Base-by-base conservation (phyloP, 2,888 invertebrate species). In the Thymelicus sylvestris region DNA sequence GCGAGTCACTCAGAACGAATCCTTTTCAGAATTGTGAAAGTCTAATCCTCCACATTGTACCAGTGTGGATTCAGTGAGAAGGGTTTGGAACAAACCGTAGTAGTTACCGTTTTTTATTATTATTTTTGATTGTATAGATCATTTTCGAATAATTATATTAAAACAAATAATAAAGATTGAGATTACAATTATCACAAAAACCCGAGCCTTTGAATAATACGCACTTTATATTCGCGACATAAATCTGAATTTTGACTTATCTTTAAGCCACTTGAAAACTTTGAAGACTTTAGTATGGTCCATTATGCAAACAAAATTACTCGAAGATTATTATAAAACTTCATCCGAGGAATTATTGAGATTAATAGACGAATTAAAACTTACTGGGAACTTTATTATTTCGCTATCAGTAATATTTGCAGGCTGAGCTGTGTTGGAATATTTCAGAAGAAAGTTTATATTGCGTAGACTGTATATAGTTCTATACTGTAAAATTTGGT, bases 261-360 rank as follows among this genome's bases (percentile, higher is more conserved):
- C 68, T 69, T 64, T 63, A 68, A 39, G 57, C 63, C n/a, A 47
- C 47, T 68, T 63, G 62, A 68, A 44, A 63, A 66, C 63, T 62
- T 68, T 52, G 55, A 57, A 48, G 15, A 63, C 68, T 63, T 68
- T 57, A 52, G 13, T 57, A 57, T 47, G 63, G 62, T 63, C 63
- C 63, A 57, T 68, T 68, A 68, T 64, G 69, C 64, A 64, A 69
- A 69, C 47, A 69, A 64, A 57, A 69, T 64, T 64, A 69, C 19
- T 50, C 50, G 41, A 69, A 48, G 10, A 38, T 38, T 69, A 57
- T 48, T 39, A 69, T 69, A 69, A 69, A 69, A 69, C 57, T 69
- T 64, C 41, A 57, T 64, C 57, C 15, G 48, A 66, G 48, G 64
- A 39, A 64, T 64, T 59, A 57, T 64, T 59, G 59, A 59, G 57